Base-by-base conservation (phyloP, 2,113 vertebrate genomes). In the Megalops atlanticus region DNA sequence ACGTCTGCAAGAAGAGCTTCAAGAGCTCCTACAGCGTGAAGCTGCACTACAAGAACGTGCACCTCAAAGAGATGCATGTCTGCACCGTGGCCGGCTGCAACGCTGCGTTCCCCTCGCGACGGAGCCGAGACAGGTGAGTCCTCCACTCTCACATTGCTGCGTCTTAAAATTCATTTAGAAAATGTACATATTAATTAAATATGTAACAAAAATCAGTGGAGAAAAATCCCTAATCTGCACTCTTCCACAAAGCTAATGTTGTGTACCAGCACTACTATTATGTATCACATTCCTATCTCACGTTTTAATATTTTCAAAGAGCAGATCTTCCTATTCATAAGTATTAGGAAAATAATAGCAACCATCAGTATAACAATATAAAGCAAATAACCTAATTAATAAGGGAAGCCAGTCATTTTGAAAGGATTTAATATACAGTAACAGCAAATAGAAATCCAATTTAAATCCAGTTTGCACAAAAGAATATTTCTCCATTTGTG, bases 21-120 rank as follows among this genome's bases (percentile, higher is more conserved):
- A 99, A 99, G 94, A 99, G 97, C 90, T 99, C 98, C 87, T 99
- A 99, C 91, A 99, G 98, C 81, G 98, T 99, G 92, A 99, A 99
- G 92, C 97, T 99, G 85, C 98, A 99, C 93, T 99, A 99, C 95
- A 97, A 96, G 92, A 99, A 99, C 0, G 98, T 99, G 91, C 98
- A 99, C 93, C 96, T 99, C 87, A 99, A 99, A 94, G 98, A 99
- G 94, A 99, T 99, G 98, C 98, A 99, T 33, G 97, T 99, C 90
- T 99, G 98, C 92, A 99, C 98, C 2, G 98, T 99, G 88, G 95
- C 98, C 80, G 98, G 98, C 87, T 99, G 98, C 93, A 99, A 99
- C 0, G 98, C 98, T 86, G 98, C 98, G 80, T 99, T 99, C 91
- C 98, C 98, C 77, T 99, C 98, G 82, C 95, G 98, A 87, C 95